phyloP scores from a whole-genome alignment of 2,888 invertebrate species.

The Limnephilus auricula region DNA sequence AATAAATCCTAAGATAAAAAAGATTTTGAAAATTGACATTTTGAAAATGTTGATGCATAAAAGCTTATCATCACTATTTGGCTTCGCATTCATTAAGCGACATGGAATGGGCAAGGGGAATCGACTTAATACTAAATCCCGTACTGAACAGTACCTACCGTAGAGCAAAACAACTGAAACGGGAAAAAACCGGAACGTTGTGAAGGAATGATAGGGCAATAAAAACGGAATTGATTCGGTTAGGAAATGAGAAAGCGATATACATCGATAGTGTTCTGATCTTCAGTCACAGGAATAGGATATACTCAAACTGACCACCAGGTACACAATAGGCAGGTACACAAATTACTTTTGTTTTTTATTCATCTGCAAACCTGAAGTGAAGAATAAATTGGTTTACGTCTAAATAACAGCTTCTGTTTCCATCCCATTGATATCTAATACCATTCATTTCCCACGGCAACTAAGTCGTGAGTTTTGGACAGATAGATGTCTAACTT shows the following conservation, averaged over 20 bases:
- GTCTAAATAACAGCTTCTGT: neutral
- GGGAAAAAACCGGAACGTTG: constrained; percentile 19
- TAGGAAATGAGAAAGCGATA: constrained; percentile 33
- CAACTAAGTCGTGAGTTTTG: neutral
- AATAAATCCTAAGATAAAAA: no score
- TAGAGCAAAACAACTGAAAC: constrained; percentile 23
- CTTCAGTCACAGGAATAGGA: neutral
- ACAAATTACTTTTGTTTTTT: constrained; percentile 12
- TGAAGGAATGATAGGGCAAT: constrained; percentile 44
- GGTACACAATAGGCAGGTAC: neutral
- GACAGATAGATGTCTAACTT: neutral
- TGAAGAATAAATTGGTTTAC: constrained; percentile 6
- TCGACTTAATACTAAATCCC: neutral
- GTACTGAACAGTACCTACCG: neutral
- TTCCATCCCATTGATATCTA: neutral
- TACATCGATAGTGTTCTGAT: constrained; percentile 24
- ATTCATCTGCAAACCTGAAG: neutral
- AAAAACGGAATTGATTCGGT: constrained; percentile 50
- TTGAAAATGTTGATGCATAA: no score
- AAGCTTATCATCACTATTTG: no score
- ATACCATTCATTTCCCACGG: neutral
- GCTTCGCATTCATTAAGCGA: no score
- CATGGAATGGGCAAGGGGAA: neutral
- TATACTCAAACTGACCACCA: neutral
- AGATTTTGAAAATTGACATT: no score